Evolutionary conservation across 1,140 invertebrate species (phyloP).

Genomic region (Diuraphis noxia): DNA sequence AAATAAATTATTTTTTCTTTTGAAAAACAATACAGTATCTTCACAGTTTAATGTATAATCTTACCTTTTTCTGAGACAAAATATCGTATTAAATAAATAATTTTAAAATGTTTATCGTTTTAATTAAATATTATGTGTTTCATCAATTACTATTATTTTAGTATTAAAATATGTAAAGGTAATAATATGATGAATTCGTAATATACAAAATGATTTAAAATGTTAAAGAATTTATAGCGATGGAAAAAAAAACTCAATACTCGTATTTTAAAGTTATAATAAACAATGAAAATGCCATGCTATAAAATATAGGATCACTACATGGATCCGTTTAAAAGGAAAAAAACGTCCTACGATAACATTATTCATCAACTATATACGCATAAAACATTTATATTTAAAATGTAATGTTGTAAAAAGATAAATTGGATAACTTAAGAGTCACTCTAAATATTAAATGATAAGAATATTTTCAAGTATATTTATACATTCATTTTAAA

Average conservation of each 20-base stretch:
- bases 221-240: neutral
- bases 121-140: neutral
- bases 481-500: neutral
- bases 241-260: neutral
- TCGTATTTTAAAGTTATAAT: neutral
- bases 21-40: neutral
- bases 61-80: neutral
- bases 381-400: neutral
- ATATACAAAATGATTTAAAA: neutral
- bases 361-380: neutral
- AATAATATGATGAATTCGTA: neutral
- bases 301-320: neutral
- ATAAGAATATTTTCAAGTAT: neutral
- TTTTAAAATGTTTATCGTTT: neutral
- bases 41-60: neutral
- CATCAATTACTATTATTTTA: neutral
- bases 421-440: slow-evolving; percentile 1
- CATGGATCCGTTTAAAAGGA: neutral
- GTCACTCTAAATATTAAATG: neutral
- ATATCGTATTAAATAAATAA: neutral
- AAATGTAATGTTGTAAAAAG: neutral
- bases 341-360: neutral
- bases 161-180: neutral
- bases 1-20: neutral
- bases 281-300: neutral